phyloP scores from a whole-genome alignment of 2,113 vertebrate genomes.

The Python bivittatus region DNA sequence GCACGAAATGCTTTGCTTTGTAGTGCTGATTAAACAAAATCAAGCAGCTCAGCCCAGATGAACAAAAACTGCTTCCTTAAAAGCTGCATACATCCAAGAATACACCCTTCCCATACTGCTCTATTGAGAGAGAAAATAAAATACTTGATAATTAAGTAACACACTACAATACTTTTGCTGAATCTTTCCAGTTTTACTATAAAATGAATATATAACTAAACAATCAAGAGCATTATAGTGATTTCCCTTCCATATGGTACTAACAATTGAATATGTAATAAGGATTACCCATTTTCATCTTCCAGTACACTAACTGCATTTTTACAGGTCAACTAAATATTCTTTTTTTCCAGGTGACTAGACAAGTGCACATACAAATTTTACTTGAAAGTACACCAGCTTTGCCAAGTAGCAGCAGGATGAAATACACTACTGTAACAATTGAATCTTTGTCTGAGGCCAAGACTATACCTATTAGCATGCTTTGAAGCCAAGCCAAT shows the following conservation, averaged over 20 bases:
- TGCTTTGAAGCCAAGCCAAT: constrained; percentile 86
- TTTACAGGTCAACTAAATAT: constrained; percentile 67
- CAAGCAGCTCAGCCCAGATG: background rate
- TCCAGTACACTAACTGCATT: constrained; percentile 58
- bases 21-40: background rate
- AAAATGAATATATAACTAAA: constrained; percentile 53
- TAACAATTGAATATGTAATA: constrained; percentile 57
- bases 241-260: constrained; percentile 30
- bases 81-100: constrained; percentile 26
- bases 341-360: constrained; percentile 72
- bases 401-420: constrained; percentile 74
- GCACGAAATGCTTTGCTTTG: background rate
- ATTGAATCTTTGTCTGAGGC: constrained; percentile 82
- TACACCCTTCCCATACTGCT: constrained; percentile 20
- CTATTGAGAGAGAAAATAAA: constrained; percentile 48
- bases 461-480: constrained; percentile 80
- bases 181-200: constrained; percentile 33
- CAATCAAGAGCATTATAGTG: constrained; percentile 42
- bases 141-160: constrained; percentile 51
- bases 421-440: constrained; percentile 79
- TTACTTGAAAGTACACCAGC: constrained; percentile 66
- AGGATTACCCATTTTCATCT: constrained; percentile 65
- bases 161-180: constrained; percentile 39
- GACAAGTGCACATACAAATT: constrained; percentile 69
- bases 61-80: constrained; percentile 2